Base-by-base conservation (phyloP, 2,888 invertebrate species). In the Nineta flava region DNA sequence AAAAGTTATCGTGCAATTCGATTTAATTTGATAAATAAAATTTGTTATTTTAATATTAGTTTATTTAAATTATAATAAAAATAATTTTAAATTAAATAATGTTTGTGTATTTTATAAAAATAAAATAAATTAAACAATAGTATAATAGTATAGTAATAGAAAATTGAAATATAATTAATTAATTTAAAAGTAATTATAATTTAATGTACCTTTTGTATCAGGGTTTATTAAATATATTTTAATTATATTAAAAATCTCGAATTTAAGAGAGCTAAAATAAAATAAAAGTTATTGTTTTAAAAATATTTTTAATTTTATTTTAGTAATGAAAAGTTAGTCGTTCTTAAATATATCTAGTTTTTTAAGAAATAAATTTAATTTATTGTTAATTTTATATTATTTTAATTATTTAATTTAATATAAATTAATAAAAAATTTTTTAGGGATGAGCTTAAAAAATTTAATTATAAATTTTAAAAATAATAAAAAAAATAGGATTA, bases 181-280 rank as follows among this genome's bases (percentile, higher is more conserved):
- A 55, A 48, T 46, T 35, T 31, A 56, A 66, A 76, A 76, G 72
- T 72, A 76, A 65, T 69, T 70, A 74, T 74, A 50, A 68, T 65
- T 74, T 73, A 65, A 65, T 72, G 74, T 81, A 79, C 78, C 78
- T 81, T 81, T 77, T 74, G 79, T 79, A 79, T 80, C 74, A 80
- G 78, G 76, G 75, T 73, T 74, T 71, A 74, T 77, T 71, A 70
- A 79, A 58, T 64, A 69, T 63, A 58, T 55, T 57, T 58, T 61
- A 59, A 57, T 61, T 59, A 62, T 48, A 43, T 51, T 63, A 66
- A 65, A 65, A 64, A 69, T 77, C 71, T 74, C 74, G 76, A 79
- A 75, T 72, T 73, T 68, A 71, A 71, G 73, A 74, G 76, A 75
- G 70, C 65, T 76, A 78, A 72, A 67, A 69, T 67, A 62, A 67